Evolutionary conservation across 1,140 invertebrate species (phyloP).

Genomic region (Bombyx mori): ASM3026992v2 NC_085116.1:6463501-6464000

Average conservation of each 20-base stretch:
- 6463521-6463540: too few species aligned
- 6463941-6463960: too few species aligned
- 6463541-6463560: too few species aligned
- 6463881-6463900: too few species aligned
- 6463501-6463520: too few species aligned
- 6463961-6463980: too few species aligned
- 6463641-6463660: slow-evolving; percentile 97
- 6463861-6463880: too few species aligned
- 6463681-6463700: slow-evolving; percentile 89
- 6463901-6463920: too few species aligned
- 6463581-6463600: slow-evolving; percentile 17
- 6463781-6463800: slow-evolving; percentile 91
- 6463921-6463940: too few species aligned
- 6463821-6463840: slow-evolving; percentile 91
- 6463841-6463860: slow-evolving; percentile 22
- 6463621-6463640: slow-evolving; percentile 95
- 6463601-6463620: slow-evolving; percentile 94
- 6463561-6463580: too few species aligned
- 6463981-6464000: too few species aligned
- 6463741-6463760: slow-evolving; percentile 84
- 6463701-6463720: slow-evolving; percentile 97
- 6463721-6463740: slow-evolving; percentile 95
- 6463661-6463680: slow-evolving; percentile 91
- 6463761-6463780: slow-evolving; percentile 93
- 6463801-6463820: slow-evolving; percentile 93